Base-by-base conservation (phyloP, 2,113 vertebrate species). In the human region DNA sequence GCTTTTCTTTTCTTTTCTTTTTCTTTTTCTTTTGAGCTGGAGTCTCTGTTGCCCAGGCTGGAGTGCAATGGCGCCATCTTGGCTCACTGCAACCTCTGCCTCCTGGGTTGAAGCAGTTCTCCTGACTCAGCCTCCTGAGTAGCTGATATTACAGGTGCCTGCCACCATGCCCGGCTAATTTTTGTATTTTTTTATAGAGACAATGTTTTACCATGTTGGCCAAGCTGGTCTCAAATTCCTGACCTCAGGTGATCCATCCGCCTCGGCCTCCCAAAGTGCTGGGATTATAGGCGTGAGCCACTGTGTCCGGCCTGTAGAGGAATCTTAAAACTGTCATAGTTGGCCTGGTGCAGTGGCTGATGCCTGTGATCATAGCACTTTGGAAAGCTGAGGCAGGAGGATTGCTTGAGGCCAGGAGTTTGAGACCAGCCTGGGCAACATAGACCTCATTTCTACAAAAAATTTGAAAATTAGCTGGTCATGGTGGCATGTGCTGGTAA, bases 281-380 rank as follows among this genome's bases (percentile, higher is more conserved):
- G 14, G 75, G 40, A 48, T 48, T 76, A 76, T 2, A 48, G 75
- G 32, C 3, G 0, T 68, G 32, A 68, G 32, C 66, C 32, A 68
- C 32, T 16, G 32, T 13, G 16, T 14, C 73, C 0, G 1, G 43
- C 75, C 57, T 95, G 32, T 76, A 52, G 55, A 89, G 6, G 14
- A 96, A 61, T 93, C 20, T 70, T 95, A 73, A 87, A 97, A 89
- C n/a, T 40, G 38, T 84, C 18, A 59, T 10, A 64, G 27, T 64
- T 64, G 61, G 61, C 61, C 27, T 64, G 27, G 61, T 27, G 61
- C 27, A 14, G 61, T 64, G 27, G 27, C 61, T 30, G 5, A 64
- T 64, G 27, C 27, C 61, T 64, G 2, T 64, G 30, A 64, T 64
- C 27, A 27, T 64, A 2, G 11, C 61, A 64, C 27, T 64, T 64